These are phyloP conservation scores for fruit fly (Drosophila melanogaster) DNA, from an alignment of 1,140 invertebrate genomes.

Conservation along the genomic window DNA sequence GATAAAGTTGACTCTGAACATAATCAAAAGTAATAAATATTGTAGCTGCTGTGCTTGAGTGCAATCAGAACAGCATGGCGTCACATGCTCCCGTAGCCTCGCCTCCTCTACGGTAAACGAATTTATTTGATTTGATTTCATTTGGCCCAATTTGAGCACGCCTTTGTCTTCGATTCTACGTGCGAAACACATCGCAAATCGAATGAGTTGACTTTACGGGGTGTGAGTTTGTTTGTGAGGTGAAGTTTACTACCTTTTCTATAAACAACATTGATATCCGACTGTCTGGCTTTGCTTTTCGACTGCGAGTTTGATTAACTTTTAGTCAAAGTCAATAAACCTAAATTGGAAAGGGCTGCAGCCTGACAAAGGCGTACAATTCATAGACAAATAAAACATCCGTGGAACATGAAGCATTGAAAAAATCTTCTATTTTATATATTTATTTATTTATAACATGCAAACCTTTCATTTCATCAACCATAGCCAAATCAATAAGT, in stretches of 20 bases:
- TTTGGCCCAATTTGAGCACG: slow-evolving; percentile 58
- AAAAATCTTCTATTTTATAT: no score
- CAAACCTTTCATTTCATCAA: neutral
- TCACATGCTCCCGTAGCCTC: slow-evolving; percentile 36
- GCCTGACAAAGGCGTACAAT: no score
- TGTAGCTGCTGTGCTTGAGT: slow-evolving; percentile 79
- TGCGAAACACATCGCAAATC: slow-evolving; percentile 61
- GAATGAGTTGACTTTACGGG: slow-evolving; percentile 31
- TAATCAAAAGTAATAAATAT: slow-evolving; percentile 83
- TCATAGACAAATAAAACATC: no score
- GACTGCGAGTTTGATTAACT: slow-evolving; percentile 30
- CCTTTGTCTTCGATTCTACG: slow-evolving; percentile 30
- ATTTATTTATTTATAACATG: no score
- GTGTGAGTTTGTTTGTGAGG: slow-evolving; percentile 18
- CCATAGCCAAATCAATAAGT: no score
- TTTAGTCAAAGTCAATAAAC: slow-evolving; percentile 13
- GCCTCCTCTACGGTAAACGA: slow-evolving; percentile 22
- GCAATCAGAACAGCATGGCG: slow-evolving; percentile 68
- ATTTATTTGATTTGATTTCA: slow-evolving; percentile 74
- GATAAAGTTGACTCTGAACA: slow-evolving; percentile 82
- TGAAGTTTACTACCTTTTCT: slow-evolving; percentile 30
- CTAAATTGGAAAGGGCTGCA: neutral
- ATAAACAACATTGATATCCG: slow-evolving; percentile 23
- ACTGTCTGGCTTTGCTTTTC: slow-evolving; percentile 23
- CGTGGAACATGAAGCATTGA: no score